Percentiles rank a stretch among this genome's conserved stretches.
phyloP scores from a whole-genome alignment of 2,888 invertebrate genomes.

The Mycalesis mineus region DNA sequence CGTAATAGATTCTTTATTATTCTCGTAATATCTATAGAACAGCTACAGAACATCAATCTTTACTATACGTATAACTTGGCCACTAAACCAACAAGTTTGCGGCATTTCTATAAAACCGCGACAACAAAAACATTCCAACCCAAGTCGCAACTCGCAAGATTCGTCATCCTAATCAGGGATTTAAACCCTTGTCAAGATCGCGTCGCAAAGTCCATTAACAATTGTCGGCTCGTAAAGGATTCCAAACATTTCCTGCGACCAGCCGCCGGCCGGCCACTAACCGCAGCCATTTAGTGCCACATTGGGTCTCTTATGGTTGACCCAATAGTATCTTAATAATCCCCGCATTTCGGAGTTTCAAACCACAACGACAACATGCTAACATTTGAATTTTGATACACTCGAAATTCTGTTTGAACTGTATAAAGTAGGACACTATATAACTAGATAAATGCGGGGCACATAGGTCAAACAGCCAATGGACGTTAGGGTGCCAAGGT shows the following conservation, averaged over 20 bases:
- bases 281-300: slow-evolving; percentile 9
- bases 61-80: no score
- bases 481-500: no score
- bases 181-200: slow-evolving; percentile 8
- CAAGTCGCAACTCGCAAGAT: not conserved
- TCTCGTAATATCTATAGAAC: no score
- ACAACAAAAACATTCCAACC: not conserved
- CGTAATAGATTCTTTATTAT: no score
- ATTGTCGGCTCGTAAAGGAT: slow-evolving; percentile 13
- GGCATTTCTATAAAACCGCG: not conserved
- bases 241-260: slow-evolving; percentile 5
- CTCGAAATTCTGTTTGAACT: not conserved
- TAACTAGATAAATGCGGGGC: no score
- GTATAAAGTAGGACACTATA: no score
- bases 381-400: slow-evolving; percentile 1
- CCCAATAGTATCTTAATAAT: slow-evolving; percentile 14
- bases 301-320: slow-evolving; percentile 12
- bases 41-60: no score
- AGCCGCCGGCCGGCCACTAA: not conserved
- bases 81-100: not conserved
- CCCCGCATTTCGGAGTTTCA: slow-evolving; percentile 3
- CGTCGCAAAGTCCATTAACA: slow-evolving; percentile 7
- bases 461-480: no score
- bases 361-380: slow-evolving; percentile 3
- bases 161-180: slow-evolving; percentile 3